Percentiles rank a stretch among this genome's conserved stretches.
Conservation (phyloP, 2,797 vertebrate species). For the Pagetopsis macropterus region DNA sequence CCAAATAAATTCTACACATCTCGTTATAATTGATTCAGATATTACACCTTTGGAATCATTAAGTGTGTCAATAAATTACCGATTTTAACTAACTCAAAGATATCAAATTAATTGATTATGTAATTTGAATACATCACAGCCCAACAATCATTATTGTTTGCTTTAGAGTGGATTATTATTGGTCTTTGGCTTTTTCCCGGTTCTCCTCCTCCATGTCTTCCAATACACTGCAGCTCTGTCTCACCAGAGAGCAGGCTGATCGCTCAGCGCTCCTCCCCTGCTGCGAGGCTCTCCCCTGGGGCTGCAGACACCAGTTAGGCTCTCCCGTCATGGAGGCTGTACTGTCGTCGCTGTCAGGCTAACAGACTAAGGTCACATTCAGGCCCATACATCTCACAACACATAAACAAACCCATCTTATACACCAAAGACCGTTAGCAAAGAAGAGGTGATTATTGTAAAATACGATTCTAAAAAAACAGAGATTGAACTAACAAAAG, state of each 20-base stretch:
- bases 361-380: constrained; percentile 62
- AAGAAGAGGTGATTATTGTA: constrained; percentile 4
- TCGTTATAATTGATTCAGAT: too few species aligned
- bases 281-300: constrained; percentile 55
- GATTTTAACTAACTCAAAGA: too few species aligned
- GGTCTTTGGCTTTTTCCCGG: constrained; percentile 20
- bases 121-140: too few species aligned
- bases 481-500: constrained; percentile 8
- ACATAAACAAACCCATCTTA: constrained; percentile 28
- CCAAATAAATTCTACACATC: too few species aligned
- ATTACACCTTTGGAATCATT: too few species aligned
- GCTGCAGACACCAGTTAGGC: constrained; percentile 46
- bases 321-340: constrained; percentile 59
- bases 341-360: constrained; percentile 39
- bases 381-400: constrained; percentile 36
- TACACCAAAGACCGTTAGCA: constrained; percentile 3
- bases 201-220: constrained; percentile 41
- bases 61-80: too few species aligned
- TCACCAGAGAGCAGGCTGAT: constrained; percentile 39
- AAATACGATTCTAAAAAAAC: background rate
- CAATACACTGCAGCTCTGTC: constrained; percentile 40
- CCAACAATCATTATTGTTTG: too few species aligned
- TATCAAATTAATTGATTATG: too few species aligned
- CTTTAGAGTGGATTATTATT: constrained; percentile 4
- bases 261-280: constrained; percentile 47